Base-by-base conservation (phyloP, 2,888 invertebrate genomes). In the Drosophila recens region DNA sequence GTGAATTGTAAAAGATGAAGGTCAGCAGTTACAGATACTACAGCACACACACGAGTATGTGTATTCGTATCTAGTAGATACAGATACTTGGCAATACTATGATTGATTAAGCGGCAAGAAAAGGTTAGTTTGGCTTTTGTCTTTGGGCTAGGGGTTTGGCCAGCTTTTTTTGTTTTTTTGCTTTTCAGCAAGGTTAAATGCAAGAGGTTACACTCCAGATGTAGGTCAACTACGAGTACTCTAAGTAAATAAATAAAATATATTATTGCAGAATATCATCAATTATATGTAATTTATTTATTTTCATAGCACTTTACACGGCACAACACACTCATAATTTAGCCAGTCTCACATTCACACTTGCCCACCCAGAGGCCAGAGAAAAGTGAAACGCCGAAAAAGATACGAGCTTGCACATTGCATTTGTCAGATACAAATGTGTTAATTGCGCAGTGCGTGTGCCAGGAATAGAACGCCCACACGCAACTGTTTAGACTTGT, bases 401-500 rank as follows among this genome's bases (percentile, higher is more conserved):
- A 89, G 87, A 79, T 87, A 79, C 72, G 67, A 49, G 71, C 40
- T 27, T 66, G 59, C 88, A 86, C 57, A 77, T 82, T 83, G 75
- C 89, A 86, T 89, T 90, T 90, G 84, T 90, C 84, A 85, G 84
- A 85, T 90, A 89, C 90, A 85, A 90, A 85, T 90, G 84, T 84
- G 84, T 84, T 84, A 84, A 84, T 84, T 84, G 90, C 48, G 54
- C 79, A 36, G 61, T 88, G 90, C 87, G 83, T 88, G 83, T 53
- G 71, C 87, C 90, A 84, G 89, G 90, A 90, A 84, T 90, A 84
- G 89, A 90, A 79, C 89, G 80, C 90, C 84, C 84, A 90, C 84
- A 82, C 84, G 87, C 84, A 82, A 70, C 56, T 64, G 86, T 82
- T 85, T 75, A 74, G 62, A 42, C 40, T 17, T 38, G 63, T 33